phyloP scores from a whole-genome alignment of 2,888 invertebrate genomes.

The Sarcophaga rosellei region DNA sequence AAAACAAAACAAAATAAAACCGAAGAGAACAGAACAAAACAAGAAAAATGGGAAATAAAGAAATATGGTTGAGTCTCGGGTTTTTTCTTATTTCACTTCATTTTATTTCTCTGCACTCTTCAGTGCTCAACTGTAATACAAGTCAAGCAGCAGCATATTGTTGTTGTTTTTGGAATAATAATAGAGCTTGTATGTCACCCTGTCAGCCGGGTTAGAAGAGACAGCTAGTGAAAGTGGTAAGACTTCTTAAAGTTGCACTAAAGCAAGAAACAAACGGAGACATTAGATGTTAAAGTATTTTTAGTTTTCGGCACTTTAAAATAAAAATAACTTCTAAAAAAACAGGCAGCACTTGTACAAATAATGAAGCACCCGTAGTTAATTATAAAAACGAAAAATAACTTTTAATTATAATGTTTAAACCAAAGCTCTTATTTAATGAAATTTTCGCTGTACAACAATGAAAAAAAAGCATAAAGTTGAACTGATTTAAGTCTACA shows the following conservation, averaged over 20 bases:
- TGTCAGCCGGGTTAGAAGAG: background rate
- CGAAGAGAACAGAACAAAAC: background rate
- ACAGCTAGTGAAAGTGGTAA: constrained; percentile 36
- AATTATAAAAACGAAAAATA: background rate
- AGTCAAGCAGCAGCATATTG: constrained; percentile 32
- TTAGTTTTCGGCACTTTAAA: constrained; percentile 22
- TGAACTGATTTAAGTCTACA: too few relatives aligned
- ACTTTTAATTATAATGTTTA: too few relatives aligned
- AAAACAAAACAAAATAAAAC: constrained; percentile 12
- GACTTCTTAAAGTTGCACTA: constrained; percentile 35
- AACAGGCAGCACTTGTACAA: background rate
- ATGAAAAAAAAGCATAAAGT: too few relatives aligned
- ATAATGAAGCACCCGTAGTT: background rate
- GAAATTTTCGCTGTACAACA: too few relatives aligned
- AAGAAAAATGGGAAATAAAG: background rate
- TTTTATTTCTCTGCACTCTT: constrained; percentile 2
- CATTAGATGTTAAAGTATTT: constrained; percentile 4
- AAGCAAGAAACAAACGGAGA: background rate
- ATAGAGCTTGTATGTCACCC: constrained; percentile 31
- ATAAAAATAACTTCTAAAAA: background rate
- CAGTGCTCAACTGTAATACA: constrained; percentile 12
- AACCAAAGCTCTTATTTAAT: too few relatives aligned
- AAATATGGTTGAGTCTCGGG: background rate
- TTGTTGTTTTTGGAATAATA: background rate
- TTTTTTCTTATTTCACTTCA: background rate